Evolutionary conservation across 2,888 invertebrate species (phyloP), one percentile per base, ranked within the genome.

Genomic region (Petrolisthes cinctipes): DNA sequence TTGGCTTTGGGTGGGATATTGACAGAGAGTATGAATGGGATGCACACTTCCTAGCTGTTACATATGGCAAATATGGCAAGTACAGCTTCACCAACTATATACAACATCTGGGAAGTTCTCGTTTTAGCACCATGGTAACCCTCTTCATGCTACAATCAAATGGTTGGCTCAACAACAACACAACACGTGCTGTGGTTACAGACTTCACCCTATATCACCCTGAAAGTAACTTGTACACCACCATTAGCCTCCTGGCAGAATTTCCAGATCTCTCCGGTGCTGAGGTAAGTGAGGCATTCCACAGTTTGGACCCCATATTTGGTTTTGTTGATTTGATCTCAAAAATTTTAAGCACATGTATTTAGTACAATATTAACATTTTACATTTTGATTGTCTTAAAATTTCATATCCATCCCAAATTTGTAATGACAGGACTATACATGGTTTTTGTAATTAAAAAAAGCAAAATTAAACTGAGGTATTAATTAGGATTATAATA

Each of bases 21-120:
- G 80, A 88, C 56, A 88, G 81, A 54, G 86, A 85, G 61, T 86
- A 89, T 66, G 83, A 86, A 83, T 89, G 89, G 89, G 89, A 89
- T 66, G 87, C 87, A 4, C 89, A 89, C 66, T 89, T 86, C 71
- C 87, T 89, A 11, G 89, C 89, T 51, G 85, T 89, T 37, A 82
- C 81, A 56, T 71, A 85, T n/a, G 89, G 89, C 14, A 61, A 20
- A 37, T 87, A 79, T 73, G 56, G 86, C 23, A 79, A 85, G 61
- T 89, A 89, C 75, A 89, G 89, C 82, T 89, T 85, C 75, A 87
- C 89, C 20, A 51, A 81, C 4, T 53, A 80, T n/a, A 81, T 85
- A 68, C 76, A 87, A 11, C n/a, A n/a, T 17, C 61, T 89, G 17
- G 54, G 85, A 14, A 78, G 57, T 37, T 54, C 56, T 14, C 76